Conservation (phyloP, 2,888 invertebrate species). For the Cephus runcator region DNA sequence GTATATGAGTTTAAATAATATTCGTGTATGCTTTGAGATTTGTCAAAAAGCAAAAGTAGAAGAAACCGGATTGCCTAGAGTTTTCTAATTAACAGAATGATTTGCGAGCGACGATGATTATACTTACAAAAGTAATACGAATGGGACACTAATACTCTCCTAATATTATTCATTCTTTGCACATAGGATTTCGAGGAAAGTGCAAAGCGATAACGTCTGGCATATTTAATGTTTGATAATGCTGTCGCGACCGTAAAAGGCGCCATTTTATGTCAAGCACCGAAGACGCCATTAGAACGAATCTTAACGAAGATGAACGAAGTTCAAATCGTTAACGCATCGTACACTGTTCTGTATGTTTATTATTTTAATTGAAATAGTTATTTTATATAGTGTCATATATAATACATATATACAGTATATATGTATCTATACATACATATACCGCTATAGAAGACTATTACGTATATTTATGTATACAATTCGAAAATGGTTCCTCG, state of each 20-base stretch:
- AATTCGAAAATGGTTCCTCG: slow-evolving; percentile 39
- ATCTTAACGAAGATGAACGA: not conserved
- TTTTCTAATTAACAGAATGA: not conserved
- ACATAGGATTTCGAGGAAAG: not conserved
- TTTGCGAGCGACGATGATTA: not conserved
- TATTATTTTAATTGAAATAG: not conserved
- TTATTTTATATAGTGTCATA: not conserved
- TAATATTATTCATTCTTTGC: not conserved
- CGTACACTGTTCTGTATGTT: not conserved
- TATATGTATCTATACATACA: slow-evolving; percentile 23
- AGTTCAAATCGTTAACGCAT: not conserved
- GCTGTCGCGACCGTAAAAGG: not conserved
- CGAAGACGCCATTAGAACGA: not conserved
- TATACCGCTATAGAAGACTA: slow-evolving; percentile 6
- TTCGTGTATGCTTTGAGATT: not conserved
- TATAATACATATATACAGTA: slow-evolving; percentile 20
- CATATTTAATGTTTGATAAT: not conserved
- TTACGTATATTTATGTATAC: slow-evolving; percentile 40
- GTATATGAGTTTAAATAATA: not conserved
- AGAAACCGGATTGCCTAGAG: not conserved
- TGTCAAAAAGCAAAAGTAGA: not conserved
- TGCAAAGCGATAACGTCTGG: not conserved
- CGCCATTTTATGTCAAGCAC: not conserved
- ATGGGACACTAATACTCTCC: not conserved
- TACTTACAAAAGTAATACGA: not conserved